Conservation (phyloP, 2,888 invertebrate species). For the Drosophila nigritarsus region DNA sequence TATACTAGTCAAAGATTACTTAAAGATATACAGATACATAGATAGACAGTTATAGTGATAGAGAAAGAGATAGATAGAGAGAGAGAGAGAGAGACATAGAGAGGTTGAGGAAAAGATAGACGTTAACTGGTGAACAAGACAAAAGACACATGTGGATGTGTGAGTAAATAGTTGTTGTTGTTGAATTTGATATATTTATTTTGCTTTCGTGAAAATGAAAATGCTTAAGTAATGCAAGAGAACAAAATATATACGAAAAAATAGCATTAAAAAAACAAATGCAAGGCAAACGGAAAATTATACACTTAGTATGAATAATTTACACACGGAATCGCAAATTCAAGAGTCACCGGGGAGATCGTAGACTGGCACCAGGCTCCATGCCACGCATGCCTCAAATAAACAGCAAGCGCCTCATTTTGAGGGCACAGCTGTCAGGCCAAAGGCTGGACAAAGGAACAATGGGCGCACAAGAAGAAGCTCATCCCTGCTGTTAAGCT, state of each 20-base stretch:
- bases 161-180: conserved; percentile 79
- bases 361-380: conserved; percentile 15
- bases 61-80: conserved; percentile 28
- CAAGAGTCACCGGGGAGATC: conserved; percentile 40
- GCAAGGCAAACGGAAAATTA: conserved; percentile 56
- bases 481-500: conserved; percentile 67
- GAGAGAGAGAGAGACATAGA: conserved; percentile 13
- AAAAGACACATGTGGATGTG: conserved; percentile 84
- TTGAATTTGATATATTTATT: conserved; percentile 49
- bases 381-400: conserved; percentile 74
- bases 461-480: conserved; percentile 67
- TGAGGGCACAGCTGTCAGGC: conserved; percentile 75
- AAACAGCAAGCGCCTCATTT: conserved; percentile 81
- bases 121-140: conserved; percentile 84
- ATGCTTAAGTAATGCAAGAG: conserved; percentile 22
- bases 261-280: conserved; percentile 40
- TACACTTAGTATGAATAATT: conserved; percentile 70
- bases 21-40: conserved; percentile 46
- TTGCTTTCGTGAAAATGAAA: conserved; percentile 70
- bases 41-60: conserved; percentile 24
- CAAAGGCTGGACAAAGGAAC: conserved; percentile 72
- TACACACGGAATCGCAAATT: conserved; percentile 37
- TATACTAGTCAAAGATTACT: conserved; percentile 62
- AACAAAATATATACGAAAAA: conserved; percentile 23
- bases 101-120: conserved; percentile 41